A percentile compares a stretch with the other conserved stretches of the same genome.
Conservation (phyloP, 2,888 invertebrate genomes). For the Euplagia quadripunctaria region DNA sequence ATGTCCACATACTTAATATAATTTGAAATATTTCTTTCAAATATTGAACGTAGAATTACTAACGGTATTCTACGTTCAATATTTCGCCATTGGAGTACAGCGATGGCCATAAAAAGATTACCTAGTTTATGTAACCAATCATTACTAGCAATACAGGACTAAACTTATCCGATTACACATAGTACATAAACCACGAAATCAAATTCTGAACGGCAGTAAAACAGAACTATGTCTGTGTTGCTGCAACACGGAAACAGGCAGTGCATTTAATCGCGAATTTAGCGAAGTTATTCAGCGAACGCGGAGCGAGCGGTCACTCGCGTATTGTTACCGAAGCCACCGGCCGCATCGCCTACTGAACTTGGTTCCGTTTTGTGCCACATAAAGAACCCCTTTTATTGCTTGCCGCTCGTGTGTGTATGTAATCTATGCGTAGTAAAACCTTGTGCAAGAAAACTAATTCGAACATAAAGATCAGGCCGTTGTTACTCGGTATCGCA, state of each 20-base stretch:
- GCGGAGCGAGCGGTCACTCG: slow-evolving; percentile 52
- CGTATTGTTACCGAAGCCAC: slow-evolving; percentile 67
- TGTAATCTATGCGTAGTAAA: slow-evolving; percentile 67
- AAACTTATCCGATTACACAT: slow-evolving; percentile 57
- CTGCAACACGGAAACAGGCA: slow-evolving; percentile 64
- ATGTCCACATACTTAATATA: too few species aligned
- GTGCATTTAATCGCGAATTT: slow-evolving; percentile 75
- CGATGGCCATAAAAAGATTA: not conserved
- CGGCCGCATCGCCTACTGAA: slow-evolving; percentile 63
- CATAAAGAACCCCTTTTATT: slow-evolving; percentile 77
- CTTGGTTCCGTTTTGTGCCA: slow-evolving; percentile 67
- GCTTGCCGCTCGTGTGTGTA: slow-evolving; percentile 62
- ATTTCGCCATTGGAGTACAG: not conserved
- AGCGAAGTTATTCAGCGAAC: slow-evolving; percentile 68
- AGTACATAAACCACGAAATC: slow-evolving; percentile 54
- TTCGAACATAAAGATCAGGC: slow-evolving; percentile 51
- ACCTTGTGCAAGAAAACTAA: slow-evolving; percentile 55
- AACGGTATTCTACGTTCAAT: not conserved
- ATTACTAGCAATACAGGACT: slow-evolving; percentile 49
- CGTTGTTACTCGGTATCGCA: slow-evolving; percentile 37
- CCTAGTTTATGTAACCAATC: slow-evolving; percentile 45
- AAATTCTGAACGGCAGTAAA: slow-evolving; percentile 59
- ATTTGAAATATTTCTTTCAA: too few species aligned
- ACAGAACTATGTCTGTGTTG: slow-evolving; percentile 56
- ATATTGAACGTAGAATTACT: not conserved